Conservation (phyloP, 1,140 invertebrate genomes). For the Atta cephalotes region DNA sequence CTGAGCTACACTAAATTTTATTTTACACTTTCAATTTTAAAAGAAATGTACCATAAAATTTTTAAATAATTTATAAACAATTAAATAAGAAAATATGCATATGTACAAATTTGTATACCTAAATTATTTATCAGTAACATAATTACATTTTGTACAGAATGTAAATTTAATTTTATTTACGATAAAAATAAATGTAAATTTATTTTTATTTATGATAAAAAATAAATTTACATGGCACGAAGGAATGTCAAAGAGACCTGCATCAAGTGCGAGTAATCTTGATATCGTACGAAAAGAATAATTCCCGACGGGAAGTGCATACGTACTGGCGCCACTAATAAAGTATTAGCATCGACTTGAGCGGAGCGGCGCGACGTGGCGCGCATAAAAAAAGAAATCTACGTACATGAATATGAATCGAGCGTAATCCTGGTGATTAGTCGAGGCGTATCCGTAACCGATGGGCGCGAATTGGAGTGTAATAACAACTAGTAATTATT, state of each 20-base stretch:
- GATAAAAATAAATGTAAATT: too few relatives aligned
- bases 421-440: conserved; percentile 63
- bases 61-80: not conserved
- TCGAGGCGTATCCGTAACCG: conserved; percentile 71
- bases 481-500: conserved; percentile 76
- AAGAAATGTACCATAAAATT: not conserved
- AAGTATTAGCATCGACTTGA: conserved; percentile 57
- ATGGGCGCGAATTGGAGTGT: conserved; percentile 74
- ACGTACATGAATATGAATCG: conserved; percentile 71
- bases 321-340: conserved; percentile 63
- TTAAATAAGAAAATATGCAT: not conserved
- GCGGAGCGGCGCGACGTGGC: not conserved
- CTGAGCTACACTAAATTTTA: not conserved
- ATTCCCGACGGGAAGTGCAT: conserved; percentile 65
- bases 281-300: conserved; percentile 34
- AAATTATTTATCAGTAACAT: not conserved
- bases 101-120: not conserved
- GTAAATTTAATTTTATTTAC: too few relatives aligned
- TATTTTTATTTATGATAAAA: not conserved
- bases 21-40: not conserved
- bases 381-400: conserved; percentile 58
- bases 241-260: conserved; percentile 6
- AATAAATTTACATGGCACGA: conserved; percentile 20
- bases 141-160: not conserved
- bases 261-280: not conserved